Conservation (phyloP, 1,140 invertebrate genomes). For the Macrostomum lignano region DNA sequence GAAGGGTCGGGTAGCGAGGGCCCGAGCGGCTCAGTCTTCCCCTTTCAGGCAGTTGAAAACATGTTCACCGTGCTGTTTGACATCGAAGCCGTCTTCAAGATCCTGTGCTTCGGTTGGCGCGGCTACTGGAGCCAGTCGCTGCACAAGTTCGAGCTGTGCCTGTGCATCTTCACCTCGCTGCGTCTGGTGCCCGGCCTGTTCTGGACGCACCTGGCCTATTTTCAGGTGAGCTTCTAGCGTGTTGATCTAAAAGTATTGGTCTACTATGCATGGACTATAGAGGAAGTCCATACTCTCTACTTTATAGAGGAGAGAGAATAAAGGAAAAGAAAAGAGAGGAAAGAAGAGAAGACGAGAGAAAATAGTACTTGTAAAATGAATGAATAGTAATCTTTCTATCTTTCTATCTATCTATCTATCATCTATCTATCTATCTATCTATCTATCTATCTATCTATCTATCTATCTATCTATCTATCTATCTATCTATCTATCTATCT, state of each 20-base stretch:
- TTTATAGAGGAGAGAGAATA: too few relatives aligned
- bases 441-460: too few relatives aligned
- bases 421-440: too few relatives aligned
- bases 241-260: slow-evolving; percentile 5
- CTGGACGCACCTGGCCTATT: slow-evolving; percentile 65
- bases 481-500: too few relatives aligned
- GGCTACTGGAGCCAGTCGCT: slow-evolving; percentile 81
- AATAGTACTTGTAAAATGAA: too few relatives aligned
- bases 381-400: too few relatives aligned
- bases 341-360: too few relatives aligned
- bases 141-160: slow-evolving; percentile 80
- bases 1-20: background rate
- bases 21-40: slow-evolving; percentile 34
- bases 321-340: too few relatives aligned
- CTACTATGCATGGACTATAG: too few relatives aligned
- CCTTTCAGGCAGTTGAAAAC: background rate
- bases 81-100: slow-evolving; percentile 78
- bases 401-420: too few relatives aligned
- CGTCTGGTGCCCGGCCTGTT: slow-evolving; percentile 72
- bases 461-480: too few relatives aligned
- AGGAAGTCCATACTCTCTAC: too few relatives aligned
- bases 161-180: slow-evolving; percentile 71
- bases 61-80: slow-evolving; percentile 68
- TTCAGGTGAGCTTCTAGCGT: slow-evolving; percentile 39
- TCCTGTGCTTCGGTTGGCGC: slow-evolving; percentile 75